These are phyloP conservation scores for Myioborus miniatus DNA, from an alignment of 2,797 vertebrate genomes.

Conservation along the genomic window DNA sequence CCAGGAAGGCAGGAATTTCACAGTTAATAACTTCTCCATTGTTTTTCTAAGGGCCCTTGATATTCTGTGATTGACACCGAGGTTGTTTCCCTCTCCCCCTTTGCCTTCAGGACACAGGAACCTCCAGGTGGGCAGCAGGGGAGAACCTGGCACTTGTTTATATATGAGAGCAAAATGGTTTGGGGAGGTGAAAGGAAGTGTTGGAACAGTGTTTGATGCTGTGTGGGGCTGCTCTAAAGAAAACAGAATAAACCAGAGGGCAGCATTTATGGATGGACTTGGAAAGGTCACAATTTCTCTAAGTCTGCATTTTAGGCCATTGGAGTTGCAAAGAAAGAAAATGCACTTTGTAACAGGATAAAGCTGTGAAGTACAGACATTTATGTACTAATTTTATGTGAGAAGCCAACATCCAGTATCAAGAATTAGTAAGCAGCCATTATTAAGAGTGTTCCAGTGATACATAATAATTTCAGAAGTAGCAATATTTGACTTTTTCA, in stretches of 20 bases:
- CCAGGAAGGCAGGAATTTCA: slow-evolving; percentile 61
- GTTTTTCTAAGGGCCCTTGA: slow-evolving; percentile 49
- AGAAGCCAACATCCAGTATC: background rate
- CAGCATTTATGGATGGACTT: background rate
- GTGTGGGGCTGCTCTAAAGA: background rate
- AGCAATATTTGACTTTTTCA: background rate
- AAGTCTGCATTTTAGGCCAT: background rate
- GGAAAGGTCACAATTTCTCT: background rate
- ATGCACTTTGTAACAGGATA: background rate
- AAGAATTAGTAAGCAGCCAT: background rate
- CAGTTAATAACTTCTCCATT: slow-evolving; percentile 59
- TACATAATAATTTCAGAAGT: background rate
- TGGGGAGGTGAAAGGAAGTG: background rate
- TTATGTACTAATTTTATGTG: background rate
- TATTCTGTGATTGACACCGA: slow-evolving; percentile 19
- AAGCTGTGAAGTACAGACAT: background rate
- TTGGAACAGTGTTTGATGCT: background rate
- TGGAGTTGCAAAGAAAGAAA: background rate
- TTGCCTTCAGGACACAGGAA: background rate
- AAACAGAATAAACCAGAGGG: background rate
- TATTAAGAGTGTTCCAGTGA: background rate
- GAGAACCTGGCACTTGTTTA: background rate
- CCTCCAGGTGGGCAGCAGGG: background rate
- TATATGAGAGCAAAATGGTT: background rate
- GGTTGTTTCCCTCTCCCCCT: slow-evolving; percentile 4